Evolutionary conservation across 2,797 vertebrate genomes (phyloP).

Genomic region (Brachymystax lenok): DNA sequence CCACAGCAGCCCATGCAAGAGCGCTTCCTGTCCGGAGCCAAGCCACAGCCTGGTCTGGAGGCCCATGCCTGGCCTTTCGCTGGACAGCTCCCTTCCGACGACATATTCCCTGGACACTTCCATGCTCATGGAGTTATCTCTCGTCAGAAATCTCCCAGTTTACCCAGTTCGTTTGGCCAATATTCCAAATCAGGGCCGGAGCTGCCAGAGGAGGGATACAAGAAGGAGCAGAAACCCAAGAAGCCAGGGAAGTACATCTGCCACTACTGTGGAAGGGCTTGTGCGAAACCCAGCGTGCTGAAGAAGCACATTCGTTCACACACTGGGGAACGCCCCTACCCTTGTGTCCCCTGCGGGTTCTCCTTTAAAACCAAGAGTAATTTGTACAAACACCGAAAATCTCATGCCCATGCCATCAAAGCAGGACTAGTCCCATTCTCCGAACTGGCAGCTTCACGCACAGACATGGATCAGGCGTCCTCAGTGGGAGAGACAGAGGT

Average conservation of each 20-base stretch:
- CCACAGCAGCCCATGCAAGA: slow-evolving; percentile 90
- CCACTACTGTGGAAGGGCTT: slow-evolving; percentile 94
- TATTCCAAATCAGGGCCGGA: slow-evolving; percentile 90
- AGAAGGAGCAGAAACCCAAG: slow-evolving; percentile 96
- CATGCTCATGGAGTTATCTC: slow-evolving; percentile 86
- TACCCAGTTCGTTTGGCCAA: slow-evolving; percentile 88
- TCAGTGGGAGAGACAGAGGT: slow-evolving; percentile 89
- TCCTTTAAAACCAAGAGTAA: slow-evolving; percentile 99
- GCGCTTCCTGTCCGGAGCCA: slow-evolving; percentile 85
- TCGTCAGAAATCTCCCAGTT: slow-evolving; percentile 90
- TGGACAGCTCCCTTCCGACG: slow-evolving; percentile 90
- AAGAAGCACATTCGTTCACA: slow-evolving; percentile 99
- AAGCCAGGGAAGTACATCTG: slow-evolving; percentile 98
- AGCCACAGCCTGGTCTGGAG: slow-evolving; percentile 91
- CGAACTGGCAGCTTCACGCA: slow-evolving; percentile 85
- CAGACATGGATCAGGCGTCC: slow-evolving; percentile 88
- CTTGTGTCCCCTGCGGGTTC: slow-evolving; percentile 95
- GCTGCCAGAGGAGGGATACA: slow-evolving; percentile 88
- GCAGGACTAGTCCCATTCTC: slow-evolving; percentile 94
- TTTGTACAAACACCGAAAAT: slow-evolving; percentile 99
- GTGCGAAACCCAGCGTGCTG: slow-evolving; percentile 98
- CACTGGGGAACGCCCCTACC: slow-evolving; percentile 95
- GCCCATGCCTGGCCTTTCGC: slow-evolving; percentile 90
- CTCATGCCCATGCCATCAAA: slow-evolving; percentile 98
- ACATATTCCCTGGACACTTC: slow-evolving; percentile 87